phyloP scores from a whole-genome alignment of 1,140 invertebrate species.

The Conus ventricosus region DNA sequence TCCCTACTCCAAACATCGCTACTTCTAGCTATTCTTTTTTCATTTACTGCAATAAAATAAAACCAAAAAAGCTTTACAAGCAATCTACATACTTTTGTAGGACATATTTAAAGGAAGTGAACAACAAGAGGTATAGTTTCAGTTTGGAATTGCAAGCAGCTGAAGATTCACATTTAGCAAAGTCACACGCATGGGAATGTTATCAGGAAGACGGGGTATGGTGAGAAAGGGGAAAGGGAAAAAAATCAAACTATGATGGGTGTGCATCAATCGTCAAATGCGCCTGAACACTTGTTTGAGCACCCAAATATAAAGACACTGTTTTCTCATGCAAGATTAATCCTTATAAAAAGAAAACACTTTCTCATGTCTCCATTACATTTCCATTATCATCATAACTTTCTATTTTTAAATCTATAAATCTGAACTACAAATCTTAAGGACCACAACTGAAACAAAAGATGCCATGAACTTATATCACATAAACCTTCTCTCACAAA shows the following conservation, averaged over 20 bases:
- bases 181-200: conserved; percentile 37
- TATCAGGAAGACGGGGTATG: neutral
- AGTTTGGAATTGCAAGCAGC: conserved; percentile 25
- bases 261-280: neutral
- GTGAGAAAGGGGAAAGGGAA: neutral
- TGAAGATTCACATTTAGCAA: conserved; percentile 17
- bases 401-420: neutral
- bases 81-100: neutral
- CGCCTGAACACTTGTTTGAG: conserved; percentile 7
- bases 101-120: neutral
- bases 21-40: no score
- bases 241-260: neutral
- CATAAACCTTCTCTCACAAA: neutral
- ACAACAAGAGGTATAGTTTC: neutral
- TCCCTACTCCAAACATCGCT: no score
- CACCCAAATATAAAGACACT: conserved; percentile 16
- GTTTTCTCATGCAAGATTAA: neutral
- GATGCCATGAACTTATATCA: neutral
- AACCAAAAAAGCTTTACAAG: neutral
- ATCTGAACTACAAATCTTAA: neutral
- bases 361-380: neutral
- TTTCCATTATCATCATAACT: neutral
- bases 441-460: neutral
- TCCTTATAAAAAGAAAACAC: neutral
- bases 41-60: no score